Evolutionary conservation across 2,888 invertebrate genomes (phyloP), one percentile per base, ranked within the genome.

Genomic region (Melieria picta): DNA sequence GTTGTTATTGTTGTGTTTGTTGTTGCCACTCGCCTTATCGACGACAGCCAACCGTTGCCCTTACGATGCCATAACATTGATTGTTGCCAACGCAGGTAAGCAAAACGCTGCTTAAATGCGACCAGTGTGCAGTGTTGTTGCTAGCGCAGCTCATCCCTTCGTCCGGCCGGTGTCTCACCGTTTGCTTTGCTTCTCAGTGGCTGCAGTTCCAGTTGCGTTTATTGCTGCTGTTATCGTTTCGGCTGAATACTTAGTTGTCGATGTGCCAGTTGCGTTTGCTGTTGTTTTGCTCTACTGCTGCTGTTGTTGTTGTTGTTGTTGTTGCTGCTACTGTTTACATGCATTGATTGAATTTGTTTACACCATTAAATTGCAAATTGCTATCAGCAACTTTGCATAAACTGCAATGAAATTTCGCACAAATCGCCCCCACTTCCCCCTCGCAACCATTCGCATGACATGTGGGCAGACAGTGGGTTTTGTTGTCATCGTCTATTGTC

Each of bases 301-400:
- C 13, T 60, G 63, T 72, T 66, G 66, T 60, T 61, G 13, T 61
- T 57, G 66, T 57, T 62, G 57, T 48, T 64, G 74, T n/a, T 62
- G 63, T 62, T 65, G 55, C 42, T 69, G 60, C 65, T 67, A 65
- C 64, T 69, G 68, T 63, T 73, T 75, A 79, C 81, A 81, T 77
- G 80, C 82, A 83, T 81, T 82, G 83, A 83, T 84, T 83, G 84
- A 84, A 84, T 84, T 83, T 83, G 84, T 83, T 83, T 83, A 84
- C 84, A 82, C 81, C 84, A 83, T 83, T 84, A 84, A 83, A 83
- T 84, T 84, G 83, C 84, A 83, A 83, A 84, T 83, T 83, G 84
- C 83, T 84, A 83, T 83, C 84, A 83, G 81, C 81, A 81, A 83
- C 79, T 83, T 83, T 83, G 84, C 84, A 84, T 84, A 84, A 82